A percentile compares a stretch with the other conserved stretches of the same genome.
Evolutionary conservation across 2,113 vertebrate genomes (phyloP).

Genomic region (human): DNA sequence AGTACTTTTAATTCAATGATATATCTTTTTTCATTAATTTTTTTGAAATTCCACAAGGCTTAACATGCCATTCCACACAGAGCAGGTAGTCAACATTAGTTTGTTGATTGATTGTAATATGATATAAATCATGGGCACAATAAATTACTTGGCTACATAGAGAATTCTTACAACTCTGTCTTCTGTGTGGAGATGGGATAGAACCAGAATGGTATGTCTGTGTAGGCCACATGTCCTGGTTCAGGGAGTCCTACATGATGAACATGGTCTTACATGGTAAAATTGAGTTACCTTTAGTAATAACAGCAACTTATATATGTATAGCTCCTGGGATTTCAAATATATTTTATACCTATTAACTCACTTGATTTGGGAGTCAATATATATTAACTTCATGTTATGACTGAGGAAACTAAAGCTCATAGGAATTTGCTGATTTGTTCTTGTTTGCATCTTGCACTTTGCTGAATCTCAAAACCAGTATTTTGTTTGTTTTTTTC

Average conservation of each 20-base stretch:
- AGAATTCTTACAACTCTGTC: not conserved
- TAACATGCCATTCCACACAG: not conserved
- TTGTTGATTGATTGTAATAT: constrained; percentile 1
- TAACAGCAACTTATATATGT: not conserved
- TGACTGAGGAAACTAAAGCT: constrained; percentile 3
- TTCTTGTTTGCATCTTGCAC: not conserved
- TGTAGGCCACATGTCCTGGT: not conserved
- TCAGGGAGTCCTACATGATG: not conserved
- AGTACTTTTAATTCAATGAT: not conserved
- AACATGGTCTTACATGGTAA: not conserved
- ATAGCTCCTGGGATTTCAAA: not conserved
- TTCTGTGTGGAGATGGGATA: not conserved
- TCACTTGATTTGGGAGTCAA: not conserved
- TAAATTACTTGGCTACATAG: not conserved
- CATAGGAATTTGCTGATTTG: not conserved
- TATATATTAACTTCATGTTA: not conserved
- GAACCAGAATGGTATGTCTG: not conserved
- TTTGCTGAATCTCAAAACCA: not conserved
- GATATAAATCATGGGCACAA: not conserved
- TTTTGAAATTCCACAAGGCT: not conserved
- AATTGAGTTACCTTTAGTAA: not conserved
- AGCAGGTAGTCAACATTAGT: not conserved
- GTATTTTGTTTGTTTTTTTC: not conserved
- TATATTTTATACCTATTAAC: not conserved
- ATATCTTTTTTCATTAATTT: not conserved